Evolutionary conservation across 2,888 invertebrate species (phyloP).

Genomic region (Ceraclea dissimilis): DNA sequence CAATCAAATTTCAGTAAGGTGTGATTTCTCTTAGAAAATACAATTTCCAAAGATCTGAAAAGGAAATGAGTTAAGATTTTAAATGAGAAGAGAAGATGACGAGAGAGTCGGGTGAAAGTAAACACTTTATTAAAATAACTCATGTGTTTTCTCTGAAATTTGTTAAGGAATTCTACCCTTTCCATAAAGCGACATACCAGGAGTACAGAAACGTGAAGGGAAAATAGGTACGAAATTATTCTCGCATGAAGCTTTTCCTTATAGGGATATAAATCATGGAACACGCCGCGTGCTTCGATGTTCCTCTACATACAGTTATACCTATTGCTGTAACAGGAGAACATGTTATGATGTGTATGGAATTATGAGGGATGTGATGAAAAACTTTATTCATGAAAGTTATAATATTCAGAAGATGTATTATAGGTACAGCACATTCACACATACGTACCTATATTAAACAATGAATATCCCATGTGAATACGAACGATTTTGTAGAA

Average conservation of each 20-base stretch:
- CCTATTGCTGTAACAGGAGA: too few relatives aligned
- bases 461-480: too few relatives aligned
- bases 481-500: too few relatives aligned
- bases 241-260: slow-evolving; percentile 11
- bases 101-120: neutral
- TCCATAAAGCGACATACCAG: slow-evolving; percentile 6
- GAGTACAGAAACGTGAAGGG: slow-evolving; percentile 15
- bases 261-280: slow-evolving; percentile 21
- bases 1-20: too few relatives aligned
- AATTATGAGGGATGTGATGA: too few relatives aligned
- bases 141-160: slow-evolving; percentile 8
- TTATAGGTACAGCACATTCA: too few relatives aligned
- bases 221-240: slow-evolving; percentile 18
- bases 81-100: neutral
- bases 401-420: too few relatives aligned
- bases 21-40: neutral
- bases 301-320: too few relatives aligned
- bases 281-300: neutral
- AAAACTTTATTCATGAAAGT: too few relatives aligned
- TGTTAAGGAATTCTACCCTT: slow-evolving; percentile 11
- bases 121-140: slow-evolving; percentile 8
- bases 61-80: neutral
- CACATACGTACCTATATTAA: too few relatives aligned
- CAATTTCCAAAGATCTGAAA: neutral
- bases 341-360: too few relatives aligned